Percentiles rank a stretch among this genome's conserved stretches.
Evolutionary conservation across 2,888 invertebrate genomes (phyloP).

Genomic region (Perdita meconis): DNA sequence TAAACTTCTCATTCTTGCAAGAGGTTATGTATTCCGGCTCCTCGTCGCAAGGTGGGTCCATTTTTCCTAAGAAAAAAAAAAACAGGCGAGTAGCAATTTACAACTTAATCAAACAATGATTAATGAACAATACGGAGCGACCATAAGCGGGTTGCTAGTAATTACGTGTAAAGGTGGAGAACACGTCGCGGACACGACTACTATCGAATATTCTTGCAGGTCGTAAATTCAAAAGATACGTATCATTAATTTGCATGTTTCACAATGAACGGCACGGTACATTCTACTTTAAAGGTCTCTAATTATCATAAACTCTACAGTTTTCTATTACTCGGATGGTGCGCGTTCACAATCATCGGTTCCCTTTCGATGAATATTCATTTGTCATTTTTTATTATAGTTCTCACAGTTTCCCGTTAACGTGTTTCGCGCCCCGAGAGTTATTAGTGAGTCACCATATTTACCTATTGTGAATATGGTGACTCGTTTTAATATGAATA

Average conservation of each 20-base stretch:
- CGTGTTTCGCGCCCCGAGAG: too few relatives aligned
- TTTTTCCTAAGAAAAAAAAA: conserved; percentile 76
- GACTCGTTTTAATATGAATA: too few relatives aligned
- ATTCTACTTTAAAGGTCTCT: conserved; percentile 49
- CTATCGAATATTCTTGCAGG: conserved; percentile 1
- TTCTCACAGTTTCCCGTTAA: too few relatives aligned
- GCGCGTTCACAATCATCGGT: too few relatives aligned
- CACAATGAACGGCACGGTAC: conserved; percentile 23
- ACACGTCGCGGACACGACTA: not conserved
- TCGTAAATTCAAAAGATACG: not conserved
- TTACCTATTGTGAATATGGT: too few relatives aligned
- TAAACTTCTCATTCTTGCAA: conserved; percentile 87
- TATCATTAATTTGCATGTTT: conserved; percentile 9
- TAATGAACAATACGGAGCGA: not conserved
- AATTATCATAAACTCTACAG: conserved; percentile 33
- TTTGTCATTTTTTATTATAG: too few relatives aligned
- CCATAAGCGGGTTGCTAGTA: too few relatives aligned
- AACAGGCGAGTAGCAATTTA: conserved; percentile 12
- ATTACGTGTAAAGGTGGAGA: not conserved
- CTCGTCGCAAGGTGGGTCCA: conserved; percentile 82
- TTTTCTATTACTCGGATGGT: not conserved
- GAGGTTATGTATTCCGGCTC: conserved; percentile 83
- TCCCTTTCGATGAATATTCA: too few relatives aligned
- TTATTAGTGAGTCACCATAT: too few relatives aligned
- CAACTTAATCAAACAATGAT: not conserved